Evolutionary conservation across 2,797 vertebrate genomes (phyloP), one percentile per base, ranked within the genome.

Genomic region (Sebastes kiyomatsui): DNA sequence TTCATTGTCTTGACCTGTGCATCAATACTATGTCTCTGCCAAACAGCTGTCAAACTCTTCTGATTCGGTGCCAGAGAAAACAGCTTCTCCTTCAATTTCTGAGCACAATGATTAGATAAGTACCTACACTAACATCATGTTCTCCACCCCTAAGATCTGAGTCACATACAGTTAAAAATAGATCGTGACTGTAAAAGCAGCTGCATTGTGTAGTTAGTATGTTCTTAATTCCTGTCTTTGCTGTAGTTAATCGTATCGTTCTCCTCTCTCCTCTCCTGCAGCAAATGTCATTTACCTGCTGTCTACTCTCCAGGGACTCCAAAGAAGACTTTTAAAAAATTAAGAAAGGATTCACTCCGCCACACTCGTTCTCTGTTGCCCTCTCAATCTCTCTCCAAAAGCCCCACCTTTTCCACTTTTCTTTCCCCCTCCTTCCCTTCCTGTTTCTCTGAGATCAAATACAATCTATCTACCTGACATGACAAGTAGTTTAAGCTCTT

Each of bases 401-500:
- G 30, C 38, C 16, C 55, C 6, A 12, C 18, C 14, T 52, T 71
- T 56, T 33, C 25, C 18, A 46, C 70, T 70, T 54, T 67, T 84
- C 69, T 72, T 58, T 54, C 9, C 81, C 18, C 55, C 14, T 74
- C 77, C 75, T 80, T 79, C 25, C 23, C 14, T 74, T 76, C 52
- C 59, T 62, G 35, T 81, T 79, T 73, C 59, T 72, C 59, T 56
- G 54, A 82, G 81, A 89, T 90, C 80, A 89, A 91, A 89, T 82
- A 73, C 70, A 67, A 80, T 88, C 85, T 75, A 72, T 87, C 81
- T 75, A 35, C 68, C 59, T 32, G 2, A 81, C 84, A 80, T 86
- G 76, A 87, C 84, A 84, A 77, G 75, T 73, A 69, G 73, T 91
- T 90, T 89, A 82, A 86, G 79, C 64, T 89, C 80, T 89, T 84